Evolutionary conservation across 2,888 invertebrate species (phyloP).

Genomic region (Dolichomitus sp.): DNA sequence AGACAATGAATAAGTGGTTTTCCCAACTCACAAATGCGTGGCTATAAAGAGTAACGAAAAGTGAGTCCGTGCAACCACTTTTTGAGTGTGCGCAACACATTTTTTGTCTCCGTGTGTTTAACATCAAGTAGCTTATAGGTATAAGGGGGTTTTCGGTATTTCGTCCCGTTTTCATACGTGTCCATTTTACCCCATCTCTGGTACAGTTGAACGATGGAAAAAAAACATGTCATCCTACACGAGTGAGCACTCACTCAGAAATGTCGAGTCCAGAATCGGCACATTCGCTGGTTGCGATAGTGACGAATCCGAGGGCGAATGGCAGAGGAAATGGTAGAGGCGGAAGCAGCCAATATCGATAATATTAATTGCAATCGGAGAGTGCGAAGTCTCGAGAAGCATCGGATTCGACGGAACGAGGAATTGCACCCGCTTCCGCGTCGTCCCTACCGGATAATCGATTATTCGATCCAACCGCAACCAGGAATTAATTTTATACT

Average conservation of each 20-base stretch:
- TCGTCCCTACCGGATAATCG: constrained; percentile 45
- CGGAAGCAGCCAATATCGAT: constrained; percentile 53
- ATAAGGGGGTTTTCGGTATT: background rate
- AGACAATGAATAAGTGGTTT: too few species aligned
- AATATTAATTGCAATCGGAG: constrained; percentile 63
- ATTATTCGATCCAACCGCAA: constrained; percentile 54
- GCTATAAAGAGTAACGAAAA: too few species aligned
- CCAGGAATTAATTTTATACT: constrained; percentile 63
- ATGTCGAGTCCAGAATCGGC: constrained; percentile 38
- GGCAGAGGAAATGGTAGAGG: background rate
- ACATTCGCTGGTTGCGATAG: constrained; percentile 20
- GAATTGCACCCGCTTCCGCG: constrained; percentile 33
- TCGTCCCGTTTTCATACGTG: too few species aligned
- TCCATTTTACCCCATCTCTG: background rate
- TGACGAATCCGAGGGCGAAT: constrained; percentile 9
- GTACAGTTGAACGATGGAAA: background rate
- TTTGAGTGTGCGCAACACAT: too few species aligned
- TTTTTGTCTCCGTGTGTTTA: too few species aligned
- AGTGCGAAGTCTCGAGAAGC: constrained; percentile 52
- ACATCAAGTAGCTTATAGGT: too few species aligned
- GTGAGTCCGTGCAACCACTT: too few species aligned
- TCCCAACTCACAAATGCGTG: too few species aligned
- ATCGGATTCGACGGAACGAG: constrained; percentile 36
- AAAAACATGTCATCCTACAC: background rate
- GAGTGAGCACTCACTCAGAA: constrained; percentile 13